Evolutionary conservation across 2,113 vertebrate genomes (phyloP).

Genomic region (Cebus imitator): DNA sequence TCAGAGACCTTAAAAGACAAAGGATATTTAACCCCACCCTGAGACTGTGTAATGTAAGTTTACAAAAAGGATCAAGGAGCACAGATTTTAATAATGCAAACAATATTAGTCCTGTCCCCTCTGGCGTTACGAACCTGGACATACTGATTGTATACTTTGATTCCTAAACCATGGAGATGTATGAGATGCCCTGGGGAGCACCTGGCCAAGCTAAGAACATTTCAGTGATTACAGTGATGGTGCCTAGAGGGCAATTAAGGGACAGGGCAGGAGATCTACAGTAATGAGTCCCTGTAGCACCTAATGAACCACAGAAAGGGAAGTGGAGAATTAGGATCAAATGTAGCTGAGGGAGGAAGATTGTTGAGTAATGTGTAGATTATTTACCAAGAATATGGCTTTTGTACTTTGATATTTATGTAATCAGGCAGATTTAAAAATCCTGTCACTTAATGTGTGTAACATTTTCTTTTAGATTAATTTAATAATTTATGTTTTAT

Average conservation of each 20-base stretch:
- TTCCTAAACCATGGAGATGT: slow-evolving; percentile 74
- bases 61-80: slow-evolving; percentile 76
- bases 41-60: slow-evolving; percentile 68
- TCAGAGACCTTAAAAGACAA: slow-evolving; percentile 68
- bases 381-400: slow-evolving; percentile 47
- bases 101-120: slow-evolving; percentile 72
- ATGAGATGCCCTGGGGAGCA: slow-evolving; percentile 77
- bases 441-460: slow-evolving; percentile 32
- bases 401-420: slow-evolving; percentile 29
- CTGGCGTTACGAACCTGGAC: slow-evolving; percentile 50
- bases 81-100: slow-evolving; percentile 81
- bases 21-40: slow-evolving; percentile 74
- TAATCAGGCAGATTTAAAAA: slow-evolving; percentile 47
- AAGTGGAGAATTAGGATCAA: slow-evolving; percentile 76
- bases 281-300: slow-evolving; percentile 88
- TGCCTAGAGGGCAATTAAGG: slow-evolving; percentile 90
- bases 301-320: slow-evolving; percentile 86
- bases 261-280: slow-evolving; percentile 86
- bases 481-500: neutral
- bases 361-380: slow-evolving; percentile 52
- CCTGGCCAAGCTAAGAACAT: slow-evolving; percentile 79
- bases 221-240: slow-evolving; percentile 80
- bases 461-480: neutral
- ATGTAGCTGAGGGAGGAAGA: slow-evolving; percentile 57
- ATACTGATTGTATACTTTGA: slow-evolving; percentile 73